These are phyloP conservation scores for Allygus modestus DNA, from an alignment of 2,888 invertebrate species.

Conservation along the genomic window DNA sequence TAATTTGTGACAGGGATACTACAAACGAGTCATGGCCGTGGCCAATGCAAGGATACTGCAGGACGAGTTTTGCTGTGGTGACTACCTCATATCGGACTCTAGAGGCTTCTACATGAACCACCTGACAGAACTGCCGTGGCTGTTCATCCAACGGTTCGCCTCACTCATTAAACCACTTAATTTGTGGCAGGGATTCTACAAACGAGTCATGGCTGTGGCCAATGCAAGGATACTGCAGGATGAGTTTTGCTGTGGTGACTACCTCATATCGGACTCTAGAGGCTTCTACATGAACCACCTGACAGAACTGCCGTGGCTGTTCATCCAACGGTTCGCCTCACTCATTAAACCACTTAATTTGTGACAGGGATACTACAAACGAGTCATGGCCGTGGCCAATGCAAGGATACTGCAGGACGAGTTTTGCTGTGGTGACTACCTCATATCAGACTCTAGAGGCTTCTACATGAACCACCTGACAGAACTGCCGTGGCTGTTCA, in stretches of 20 bases:
- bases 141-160: constrained; percentile 29
- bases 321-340: constrained; percentile 28
- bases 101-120: constrained; percentile 55
- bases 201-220: constrained; percentile 54
- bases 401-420: constrained; percentile 56
- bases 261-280: constrained; percentile 62
- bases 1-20: not conserved
- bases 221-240: constrained; percentile 58
- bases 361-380: constrained; percentile 32
- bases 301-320: too few relatives aligned
- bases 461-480: constrained; percentile 57
- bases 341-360: not conserved
- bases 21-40: constrained; percentile 58
- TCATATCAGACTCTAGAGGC: constrained; percentile 62
- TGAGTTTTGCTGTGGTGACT: constrained; percentile 60
- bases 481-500: constrained; percentile 48
- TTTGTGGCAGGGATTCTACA: not conserved
- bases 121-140: too few relatives aligned
- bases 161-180: not conserved
- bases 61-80: constrained; percentile 60
- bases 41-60: constrained; percentile 53
- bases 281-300: constrained; percentile 56
- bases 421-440: constrained; percentile 60
- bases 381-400: constrained; percentile 57
- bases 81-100: constrained; percentile 62